Percentiles rank a stretch among this genome's conserved stretches.
These are phyloP conservation scores for Andrena trimmerana DNA, from an alignment of 2,888 invertebrate genomes.

Conservation along the genomic window DNA sequence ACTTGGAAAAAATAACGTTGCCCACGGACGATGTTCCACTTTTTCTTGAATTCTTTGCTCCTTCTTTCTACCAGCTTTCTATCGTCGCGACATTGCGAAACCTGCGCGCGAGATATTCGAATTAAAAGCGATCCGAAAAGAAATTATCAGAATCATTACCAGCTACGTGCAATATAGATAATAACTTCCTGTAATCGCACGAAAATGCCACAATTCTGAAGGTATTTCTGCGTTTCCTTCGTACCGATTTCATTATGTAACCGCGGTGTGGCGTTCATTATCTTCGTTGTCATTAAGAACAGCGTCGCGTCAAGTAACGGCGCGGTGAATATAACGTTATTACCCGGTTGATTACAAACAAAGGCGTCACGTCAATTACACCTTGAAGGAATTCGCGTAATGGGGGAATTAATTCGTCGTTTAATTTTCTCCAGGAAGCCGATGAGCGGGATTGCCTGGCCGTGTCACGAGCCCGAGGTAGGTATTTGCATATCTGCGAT, in stretches of 20 bases:
- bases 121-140: no score
- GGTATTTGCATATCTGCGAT: constrained; percentile 58
- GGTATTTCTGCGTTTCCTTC: neutral
- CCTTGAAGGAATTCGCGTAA: constrained; percentile 30
- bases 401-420: constrained; percentile 48
- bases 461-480: constrained; percentile 21
- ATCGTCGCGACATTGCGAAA: no score
- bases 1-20: neutral
- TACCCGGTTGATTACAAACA: constrained; percentile 41
- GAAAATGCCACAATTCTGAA: neutral
- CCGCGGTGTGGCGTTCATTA: constrained; percentile 8
- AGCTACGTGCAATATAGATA: neutral
- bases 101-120: no score
- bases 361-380: constrained; percentile 45
- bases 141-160: neutral
- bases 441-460: constrained; percentile 5
- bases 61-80: neutral
- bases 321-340: constrained; percentile 44
- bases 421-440: constrained; percentile 50
- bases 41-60: neutral
- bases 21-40: neutral
- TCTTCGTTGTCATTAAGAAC: constrained; percentile 11
- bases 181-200: neutral
- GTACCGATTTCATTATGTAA: constrained; percentile 13
- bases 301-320: constrained; percentile 16